Conservation (phyloP, 64 coral and sea anemone species). For the Actinia equina region DNA sequence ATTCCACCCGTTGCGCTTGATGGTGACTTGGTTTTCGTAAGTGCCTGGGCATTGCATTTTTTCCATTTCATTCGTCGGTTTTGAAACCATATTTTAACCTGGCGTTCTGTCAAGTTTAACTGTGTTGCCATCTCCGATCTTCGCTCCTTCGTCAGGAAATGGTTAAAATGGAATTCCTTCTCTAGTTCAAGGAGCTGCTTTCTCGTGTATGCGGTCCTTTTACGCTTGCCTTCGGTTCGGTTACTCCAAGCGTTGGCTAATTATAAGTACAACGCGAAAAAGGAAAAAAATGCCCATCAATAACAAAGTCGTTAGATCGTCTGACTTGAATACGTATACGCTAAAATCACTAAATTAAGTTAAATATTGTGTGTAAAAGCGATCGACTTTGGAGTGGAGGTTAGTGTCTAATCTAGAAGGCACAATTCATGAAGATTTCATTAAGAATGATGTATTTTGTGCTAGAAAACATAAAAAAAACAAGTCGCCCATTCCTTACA, state of each 20-base stretch:
- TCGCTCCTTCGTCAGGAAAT: constrained; percentile 97
- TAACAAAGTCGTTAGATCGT: constrained; percentile 18
- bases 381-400: constrained; percentile 72
- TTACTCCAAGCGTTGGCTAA: constrained; percentile 89
- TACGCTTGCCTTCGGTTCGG: constrained; percentile 96
- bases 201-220: constrained; percentile 97
- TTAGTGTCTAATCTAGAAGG: constrained; percentile 71
- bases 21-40: constrained; percentile 77
- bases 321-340: background rate
- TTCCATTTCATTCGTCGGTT: constrained; percentile 99
- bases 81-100: constrained; percentile 99
- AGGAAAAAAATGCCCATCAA: background rate
- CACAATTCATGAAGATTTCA: background rate
- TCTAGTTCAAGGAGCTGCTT: constrained; percentile 97
- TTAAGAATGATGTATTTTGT: background rate
- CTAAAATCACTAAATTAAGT: constrained; percentile 69
- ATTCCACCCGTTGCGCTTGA: constrained; percentile 56
- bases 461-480: background rate
- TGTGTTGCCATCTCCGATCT: constrained; percentile 95
- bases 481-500: background rate
- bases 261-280: constrained; percentile 25
- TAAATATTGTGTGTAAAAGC: constrained; percentile 78
- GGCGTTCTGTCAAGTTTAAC: constrained; percentile 91
- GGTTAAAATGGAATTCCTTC: constrained; percentile 99
- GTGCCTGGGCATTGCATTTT: constrained; percentile 92